phyloP scores from a whole-genome alignment of 2,888 invertebrate species.

The Crocallis elinguaria region DNA sequence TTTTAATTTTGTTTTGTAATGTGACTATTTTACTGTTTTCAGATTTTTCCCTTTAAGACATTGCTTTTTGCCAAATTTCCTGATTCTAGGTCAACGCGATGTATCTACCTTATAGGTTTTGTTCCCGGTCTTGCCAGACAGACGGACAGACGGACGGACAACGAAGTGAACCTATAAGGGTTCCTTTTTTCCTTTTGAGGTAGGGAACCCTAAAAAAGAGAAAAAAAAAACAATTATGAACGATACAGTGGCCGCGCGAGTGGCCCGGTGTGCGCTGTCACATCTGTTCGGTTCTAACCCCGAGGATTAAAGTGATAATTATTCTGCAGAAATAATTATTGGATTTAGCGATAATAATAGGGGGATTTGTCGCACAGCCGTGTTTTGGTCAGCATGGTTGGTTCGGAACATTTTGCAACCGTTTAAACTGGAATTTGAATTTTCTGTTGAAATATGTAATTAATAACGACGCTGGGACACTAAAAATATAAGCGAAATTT shows the following conservation, averaged over 20 bases:
- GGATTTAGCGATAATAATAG: slow-evolving; percentile 58
- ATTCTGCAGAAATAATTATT: slow-evolving; percentile 78
- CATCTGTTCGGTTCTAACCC: slow-evolving; percentile 75
- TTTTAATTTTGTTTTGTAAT: too few relatives aligned
- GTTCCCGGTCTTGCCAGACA: too few relatives aligned
- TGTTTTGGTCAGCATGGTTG: slow-evolving; percentile 18
- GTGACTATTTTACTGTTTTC: too few relatives aligned
- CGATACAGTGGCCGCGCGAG: slow-evolving; percentile 80
- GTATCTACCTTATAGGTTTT: too few relatives aligned
- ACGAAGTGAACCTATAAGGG: too few relatives aligned
- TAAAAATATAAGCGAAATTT: too few relatives aligned
- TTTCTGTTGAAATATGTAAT: background rate
- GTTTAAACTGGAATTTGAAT: background rate
- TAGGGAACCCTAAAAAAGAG: slow-evolving; percentile 1
- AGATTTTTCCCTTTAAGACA: too few relatives aligned
- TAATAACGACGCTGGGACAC: too few relatives aligned
- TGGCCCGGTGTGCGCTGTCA: slow-evolving; percentile 78
- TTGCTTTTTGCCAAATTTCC: too few relatives aligned
- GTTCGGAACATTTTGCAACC: background rate
- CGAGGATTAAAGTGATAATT: slow-evolving; percentile 82
- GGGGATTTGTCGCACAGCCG: slow-evolving; percentile 10
- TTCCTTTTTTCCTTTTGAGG: too few relatives aligned
- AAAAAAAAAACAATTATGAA: slow-evolving; percentile 77
- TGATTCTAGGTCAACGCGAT: too few relatives aligned
- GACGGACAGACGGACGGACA: too few relatives aligned